phyloP scores from a whole-genome alignment of 2,113 vertebrate genomes.

The Paratilapia polleni region DNA sequence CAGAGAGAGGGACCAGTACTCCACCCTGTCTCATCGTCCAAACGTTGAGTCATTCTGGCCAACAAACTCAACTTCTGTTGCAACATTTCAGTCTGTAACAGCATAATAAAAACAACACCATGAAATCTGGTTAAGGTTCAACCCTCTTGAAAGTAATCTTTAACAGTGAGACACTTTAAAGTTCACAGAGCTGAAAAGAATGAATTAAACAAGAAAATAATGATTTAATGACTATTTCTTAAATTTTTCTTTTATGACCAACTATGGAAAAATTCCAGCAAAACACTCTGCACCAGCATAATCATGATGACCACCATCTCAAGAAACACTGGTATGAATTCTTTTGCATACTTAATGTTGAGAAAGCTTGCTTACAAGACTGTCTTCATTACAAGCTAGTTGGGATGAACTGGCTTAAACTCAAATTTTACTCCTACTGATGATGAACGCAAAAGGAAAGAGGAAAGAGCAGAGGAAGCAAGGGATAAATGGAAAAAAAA shows the following conservation, averaged over 20 bases:
- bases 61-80: background rate
- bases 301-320: background rate
- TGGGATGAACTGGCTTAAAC: background rate
- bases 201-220: background rate
- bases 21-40: background rate
- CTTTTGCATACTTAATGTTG: background rate
- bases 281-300: background rate
- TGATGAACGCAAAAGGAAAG: background rate
- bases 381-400: background rate
- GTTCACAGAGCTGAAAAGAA: background rate
- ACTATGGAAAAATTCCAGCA: background rate
- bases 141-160: background rate
- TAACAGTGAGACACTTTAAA: fast-evolving
- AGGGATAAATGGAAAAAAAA: background rate
- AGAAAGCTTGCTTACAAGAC: fast-evolving
- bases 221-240: background rate
- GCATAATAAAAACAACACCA: background rate
- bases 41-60: background rate
- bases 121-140: background rate
- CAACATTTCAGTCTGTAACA: background rate
- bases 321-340: background rate
- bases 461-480: fast-evolving
- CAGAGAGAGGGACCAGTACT: background rate
- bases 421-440: background rate
- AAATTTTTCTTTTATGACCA: background rate